Conservation (phyloP, 2,797 vertebrate genomes). For the Triplophysa yarkandensis region DNA sequence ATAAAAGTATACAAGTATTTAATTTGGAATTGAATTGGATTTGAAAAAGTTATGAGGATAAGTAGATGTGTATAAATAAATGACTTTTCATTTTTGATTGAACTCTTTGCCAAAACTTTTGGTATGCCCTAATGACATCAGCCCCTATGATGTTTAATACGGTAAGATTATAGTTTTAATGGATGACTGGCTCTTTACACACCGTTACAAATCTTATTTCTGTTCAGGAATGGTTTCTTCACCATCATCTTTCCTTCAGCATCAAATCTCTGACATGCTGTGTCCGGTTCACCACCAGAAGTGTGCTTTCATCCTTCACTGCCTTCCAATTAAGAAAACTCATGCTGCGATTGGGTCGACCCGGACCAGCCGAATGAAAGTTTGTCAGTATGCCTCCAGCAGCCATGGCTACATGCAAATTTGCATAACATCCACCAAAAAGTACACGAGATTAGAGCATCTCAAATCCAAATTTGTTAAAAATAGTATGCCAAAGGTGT, state of each 20-base stretch:
- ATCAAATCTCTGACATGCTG: slow-evolving; percentile 34
- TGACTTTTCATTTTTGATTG: not conserved
- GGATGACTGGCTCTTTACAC: not conserved
- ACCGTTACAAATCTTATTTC: not conserved
- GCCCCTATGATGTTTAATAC: not conserved
- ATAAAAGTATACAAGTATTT: too few species aligned
- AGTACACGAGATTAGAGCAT: not conserved
- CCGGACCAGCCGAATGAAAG: not conserved
- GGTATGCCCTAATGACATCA: not conserved
- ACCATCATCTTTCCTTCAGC: slow-evolving; percentile 20
- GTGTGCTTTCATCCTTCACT: slow-evolving; percentile 30
- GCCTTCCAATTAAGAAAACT: slow-evolving; percentile 39
- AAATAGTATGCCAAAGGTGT: not conserved
- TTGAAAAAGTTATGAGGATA: not conserved
- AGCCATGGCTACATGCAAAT: not conserved
- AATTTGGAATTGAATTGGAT: too few species aligned
- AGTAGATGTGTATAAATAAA: not conserved
- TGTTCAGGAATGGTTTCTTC: slow-evolving; percentile 10
- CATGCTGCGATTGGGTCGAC: slow-evolving; percentile 2
- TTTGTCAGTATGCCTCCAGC: not conserved
- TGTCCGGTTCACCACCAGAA: slow-evolving; percentile 41
- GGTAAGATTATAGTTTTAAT: not conserved
- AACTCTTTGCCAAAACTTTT: not conserved
- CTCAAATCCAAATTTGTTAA: not conserved
- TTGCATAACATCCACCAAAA: slow-evolving; percentile 2